Base-by-base conservation (phyloP, 1,140 invertebrate species). In the Heliconius hermathena region DNA sequence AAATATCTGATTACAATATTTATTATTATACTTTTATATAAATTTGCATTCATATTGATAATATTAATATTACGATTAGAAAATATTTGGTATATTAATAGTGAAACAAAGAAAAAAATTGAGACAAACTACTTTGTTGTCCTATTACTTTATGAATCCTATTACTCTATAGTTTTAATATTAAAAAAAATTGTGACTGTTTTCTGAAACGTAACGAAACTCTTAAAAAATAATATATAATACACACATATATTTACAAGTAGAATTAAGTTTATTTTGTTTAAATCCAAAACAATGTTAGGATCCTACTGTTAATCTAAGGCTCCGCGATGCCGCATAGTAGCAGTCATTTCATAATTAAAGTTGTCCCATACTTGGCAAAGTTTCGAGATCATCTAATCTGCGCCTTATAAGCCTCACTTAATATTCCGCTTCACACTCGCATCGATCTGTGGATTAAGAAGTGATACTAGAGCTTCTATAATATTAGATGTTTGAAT, bases 401-500 rank as follows among this genome's bases (percentile, higher is more conserved):
- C 86, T 85, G 85, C 81, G 52, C 26, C 78, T 76, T 80, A 84
- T 84, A 85, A 88, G 81, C 82, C 85, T 85, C 82, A 83, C 85
- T 90, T 91, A 89, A 87, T 89, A 90, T 91, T 89, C 89, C 81
- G 81, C 85, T 86, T 89, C 87, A 89, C 87, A 90, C 87, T 89
- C 84, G 82, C 85, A 83, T 81, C 85, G 81, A 87, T 84, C 83
- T 81, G 66, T 74, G 83, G 87, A 88, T 89, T 88, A 87, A 78
- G 60, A 74, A 54, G 81, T 86, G 84, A 89, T 88, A 66, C 60
- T 66, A 66, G 60, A 16, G 60, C 26, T 66, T 66, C 60, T 66
- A 66, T 29, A 29, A n/a, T 66, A 66, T 66, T 66, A 29, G 0
- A 13, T 66, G 29, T 66, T 60, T 26, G 57, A 26, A 66, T 29